These are phyloP conservation scores for Plecturocebus donacophilus DNA, from an alignment of 2,113 vertebrate genomes.

Conservation along the genomic window DNA sequence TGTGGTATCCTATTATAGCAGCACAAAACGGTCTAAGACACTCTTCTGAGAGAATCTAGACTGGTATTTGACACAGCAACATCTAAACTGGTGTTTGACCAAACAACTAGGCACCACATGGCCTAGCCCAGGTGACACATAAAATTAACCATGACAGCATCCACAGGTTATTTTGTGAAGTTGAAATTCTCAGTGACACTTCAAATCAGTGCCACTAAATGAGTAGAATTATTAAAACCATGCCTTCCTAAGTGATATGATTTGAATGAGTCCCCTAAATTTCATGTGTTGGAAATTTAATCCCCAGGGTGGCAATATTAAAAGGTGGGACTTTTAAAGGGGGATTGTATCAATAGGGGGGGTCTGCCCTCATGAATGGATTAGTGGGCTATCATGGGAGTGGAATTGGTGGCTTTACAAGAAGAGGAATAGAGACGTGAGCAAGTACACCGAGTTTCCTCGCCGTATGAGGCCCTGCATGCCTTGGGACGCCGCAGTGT, in stretches of 20 bases:
- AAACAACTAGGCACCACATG: background rate
- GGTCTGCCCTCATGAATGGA: background rate
- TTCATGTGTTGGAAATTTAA: background rate
- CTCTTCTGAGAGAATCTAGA: background rate
- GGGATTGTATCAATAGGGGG: background rate
- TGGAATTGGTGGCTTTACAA: background rate
- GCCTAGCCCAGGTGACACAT: background rate
- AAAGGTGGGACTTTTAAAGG: background rate
- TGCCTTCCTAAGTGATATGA: background rate
- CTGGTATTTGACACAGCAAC: background rate
- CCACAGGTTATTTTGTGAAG: background rate
- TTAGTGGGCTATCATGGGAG: background rate
- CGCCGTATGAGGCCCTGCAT: background rate
- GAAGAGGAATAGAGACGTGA: background rate
- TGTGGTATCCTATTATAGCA: background rate
- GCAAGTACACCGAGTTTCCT: background rate
- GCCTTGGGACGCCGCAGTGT: background rate
- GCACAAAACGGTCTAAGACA: background rate
- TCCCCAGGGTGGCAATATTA: background rate
- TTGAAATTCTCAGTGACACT: background rate
- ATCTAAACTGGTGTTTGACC: background rate
- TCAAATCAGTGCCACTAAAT: background rate
- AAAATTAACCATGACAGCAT: background rate
- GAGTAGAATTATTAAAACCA: background rate
- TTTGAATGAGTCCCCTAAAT: background rate